Conservation (phyloP, 2,113 vertebrate genomes). For the Cyprinus carpio region DNA sequence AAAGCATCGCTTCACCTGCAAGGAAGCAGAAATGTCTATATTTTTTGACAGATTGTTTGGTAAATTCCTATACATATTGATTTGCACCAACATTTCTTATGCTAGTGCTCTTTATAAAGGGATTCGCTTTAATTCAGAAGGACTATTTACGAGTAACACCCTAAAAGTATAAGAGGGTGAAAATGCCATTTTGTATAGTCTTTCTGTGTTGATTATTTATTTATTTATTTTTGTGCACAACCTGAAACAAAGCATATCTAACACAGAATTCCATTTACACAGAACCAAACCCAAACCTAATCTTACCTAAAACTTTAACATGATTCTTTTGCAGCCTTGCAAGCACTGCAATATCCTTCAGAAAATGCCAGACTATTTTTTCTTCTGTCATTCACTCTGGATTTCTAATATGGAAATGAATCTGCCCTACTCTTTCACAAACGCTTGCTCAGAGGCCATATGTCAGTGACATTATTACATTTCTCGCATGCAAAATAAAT, state of each 20-base stretch:
- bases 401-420: conserved; percentile 19
- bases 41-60: too few species aligned
- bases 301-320: not conserved
- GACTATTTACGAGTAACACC: too few species aligned
- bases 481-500: not conserved
- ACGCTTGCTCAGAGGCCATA: conserved; percentile 19
- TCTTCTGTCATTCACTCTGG: not conserved
- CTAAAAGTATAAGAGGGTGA: too few species aligned
- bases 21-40: too few species aligned
- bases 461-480: conserved; percentile 21
- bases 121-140: too few species aligned
- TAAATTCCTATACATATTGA: too few species aligned
- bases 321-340: not conserved
- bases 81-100: too few species aligned
- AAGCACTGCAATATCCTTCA: not conserved
- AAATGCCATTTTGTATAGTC: not conserved
- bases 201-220: not conserved
- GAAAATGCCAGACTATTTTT: not conserved
- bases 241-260: not conserved
- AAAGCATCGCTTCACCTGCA: too few species aligned
- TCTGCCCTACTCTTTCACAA: conserved; percentile 16
- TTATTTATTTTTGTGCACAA: not conserved
- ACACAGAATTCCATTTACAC: not conserved
- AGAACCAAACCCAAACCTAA: not conserved
- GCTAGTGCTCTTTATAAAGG: too few species aligned